Evolutionary conservation across 2,113 vertebrate species (phyloP), one percentile per base, ranked within the genome.

Genomic region (Daphoenositta chrysoptera): DNA sequence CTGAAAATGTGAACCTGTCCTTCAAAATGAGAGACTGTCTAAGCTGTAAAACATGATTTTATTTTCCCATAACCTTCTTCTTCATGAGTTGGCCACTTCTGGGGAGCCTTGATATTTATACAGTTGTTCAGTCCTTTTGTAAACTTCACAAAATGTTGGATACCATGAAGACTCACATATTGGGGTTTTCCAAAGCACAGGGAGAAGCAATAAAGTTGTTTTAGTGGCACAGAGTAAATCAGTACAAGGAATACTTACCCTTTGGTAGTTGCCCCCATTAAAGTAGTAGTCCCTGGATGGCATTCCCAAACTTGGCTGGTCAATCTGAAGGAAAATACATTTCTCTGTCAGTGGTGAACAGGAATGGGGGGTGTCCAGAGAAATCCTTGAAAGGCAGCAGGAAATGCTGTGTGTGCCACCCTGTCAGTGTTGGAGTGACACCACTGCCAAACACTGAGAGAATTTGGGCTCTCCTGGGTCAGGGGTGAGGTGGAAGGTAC

Each of bases 211-310:
- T 22, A 5, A 83, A 50, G 10, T 28, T 54, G 42, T 16, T 81
- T n/a, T 33, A 69, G 50, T 45, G 64, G 87, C 24, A 39, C 19
- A 9, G 2, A 42, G 21, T 39, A 56, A 68, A 45, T 17, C 35
- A 80, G 26, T 5, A 14, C 24, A 33, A 10, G n/a, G 58, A 35
- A 51, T 61, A 96, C 98, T 97, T 40, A 99, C 99, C 97, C 97
- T 98, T 95, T 98, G 98, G 94, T 98, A 99, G 97, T 97, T 98
- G 78, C 98, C 98, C 4, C 90, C 98, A 6, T 98, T 98, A 63
- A 99, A 99, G 90, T 99, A 99, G 97, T 99, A 99, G 83, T 99
- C 99, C 89, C 99, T 98, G 63, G 99, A 99, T 11, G 99, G 99
- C 99, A 99, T 99, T 88, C 99, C 99, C 80, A 99, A 94, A 42